Base-by-base conservation (phyloP, 35 echinoderm and acorn worm genomes). In the Patiria miniata region DNA sequence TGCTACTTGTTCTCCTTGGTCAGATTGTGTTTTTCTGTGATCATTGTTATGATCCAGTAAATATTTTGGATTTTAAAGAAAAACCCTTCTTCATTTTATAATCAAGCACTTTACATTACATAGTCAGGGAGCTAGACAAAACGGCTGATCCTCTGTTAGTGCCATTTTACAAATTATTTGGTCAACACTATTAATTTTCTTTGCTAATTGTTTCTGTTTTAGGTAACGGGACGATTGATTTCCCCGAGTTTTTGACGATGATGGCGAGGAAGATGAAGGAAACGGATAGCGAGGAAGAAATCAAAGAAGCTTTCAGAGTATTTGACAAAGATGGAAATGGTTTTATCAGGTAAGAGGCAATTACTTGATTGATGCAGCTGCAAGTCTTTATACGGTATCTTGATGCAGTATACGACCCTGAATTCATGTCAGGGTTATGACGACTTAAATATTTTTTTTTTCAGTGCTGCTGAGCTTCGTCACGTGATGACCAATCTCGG, bases 401-500 rank as follows among this genome's bases (percentile, higher is more conserved):
- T 36, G 33, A 69, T 69, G 18, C 33, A 5, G n/a, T 14, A 14
- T 58, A 14, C 54, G 54, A 58, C 54, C 12, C 12, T 58, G 22
- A n/a, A n/a, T n/a, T n/a, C n/a, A n/a, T n/a, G n/a, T n/a, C n/a
- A n/a, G n/a, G n/a, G n/a, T n/a, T n/a, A n/a, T n/a, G n/a, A n/a
- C n/a, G n/a, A n/a, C n/a, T n/a, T n/a, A n/a, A n/a, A n/a, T n/a
- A n/a, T n/a, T 47, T 47, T 47, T 47, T 12, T 47, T 47, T 77
- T 52, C 81, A 96, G 95, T 85, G 91, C 95, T 87, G 95, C 95
- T 38, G 95, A 97, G 58, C 85, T 97, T 37, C 87, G 95, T 22
- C 95, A 97, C 61, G 95, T 97, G 38, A 97, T 97, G 95, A 97
- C 95, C 65, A 97, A 97, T 65, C 91, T 97, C 61, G 95, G 95